Base-by-base conservation (phyloP, 2,797 vertebrate species). In the Labeo calbasu region DNA sequence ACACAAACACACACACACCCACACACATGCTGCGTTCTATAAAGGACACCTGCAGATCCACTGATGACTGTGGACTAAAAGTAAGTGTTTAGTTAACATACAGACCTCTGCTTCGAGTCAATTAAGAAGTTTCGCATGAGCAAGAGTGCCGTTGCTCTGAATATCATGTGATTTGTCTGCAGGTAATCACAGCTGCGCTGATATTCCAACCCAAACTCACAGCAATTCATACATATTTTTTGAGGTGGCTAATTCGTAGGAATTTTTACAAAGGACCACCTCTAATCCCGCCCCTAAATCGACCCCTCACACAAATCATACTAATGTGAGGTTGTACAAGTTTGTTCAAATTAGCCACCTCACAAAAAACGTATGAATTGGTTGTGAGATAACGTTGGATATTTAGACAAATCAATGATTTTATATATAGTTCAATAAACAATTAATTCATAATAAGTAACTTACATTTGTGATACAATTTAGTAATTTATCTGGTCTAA, bases 41-140 rank as follows among this genome's bases (percentile, higher is more conserved):
- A 84, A 72, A 79, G 68, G 28, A 79, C 77, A 66, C 83, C 83
- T 71, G 76, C 77, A 73, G 83, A 80, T 79, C 32, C 10, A 79
- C 59, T 72, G 40, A 79, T 72, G 43, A 79, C 36, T 59, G 55
- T 79, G 46, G 19, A 25, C 48, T 57, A 28, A 46, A 43, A 48
- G 72, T 40, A 69, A 61, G 61, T 77, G 61, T 57, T 78, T 46
- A 48, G 51, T 70, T 59, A 73, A 50, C 78, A 70, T 19, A 21
- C 32, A 21, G 21, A 69, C 19, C 25, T 55, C 71, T 59, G 43
- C 61, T 51, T 70, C 11, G 13, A 77, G 23, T 12, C 36, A 77
- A 9, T 63, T 21, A 65, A 63, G 40, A 12, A 50, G 25, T 63
- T 21, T 65, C 6, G 50, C 17, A 8, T 21, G 23, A 63, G 25